These are phyloP conservation scores for Pocota personata DNA, from an alignment of 2,888 invertebrate species.

Conservation along the genomic window DNA sequence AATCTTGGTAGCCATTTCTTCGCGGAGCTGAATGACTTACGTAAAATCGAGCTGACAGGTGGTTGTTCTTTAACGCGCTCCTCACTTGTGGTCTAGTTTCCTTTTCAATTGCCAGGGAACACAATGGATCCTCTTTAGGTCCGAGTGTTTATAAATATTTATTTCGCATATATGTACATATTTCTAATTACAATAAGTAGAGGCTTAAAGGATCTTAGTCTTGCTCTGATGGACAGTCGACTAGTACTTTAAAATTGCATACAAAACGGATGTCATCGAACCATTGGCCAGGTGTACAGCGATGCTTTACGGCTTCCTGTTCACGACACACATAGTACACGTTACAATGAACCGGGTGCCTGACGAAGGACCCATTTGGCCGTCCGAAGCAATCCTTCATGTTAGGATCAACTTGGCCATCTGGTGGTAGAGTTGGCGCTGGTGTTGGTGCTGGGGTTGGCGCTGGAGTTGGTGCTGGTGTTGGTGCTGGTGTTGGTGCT, in stretches of 20 bases:
- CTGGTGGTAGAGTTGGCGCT: not conserved
- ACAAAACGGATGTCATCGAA: conserved; percentile 54
- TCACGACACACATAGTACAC: conserved; percentile 59
- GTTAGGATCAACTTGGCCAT: conserved; percentile 12
- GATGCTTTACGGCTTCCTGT: conserved; percentile 26
- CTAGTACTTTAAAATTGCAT: conserved; percentile 61
- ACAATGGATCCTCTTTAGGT: no score
- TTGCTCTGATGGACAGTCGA: conserved; percentile 43
- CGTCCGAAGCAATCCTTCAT: conserved; percentile 15
- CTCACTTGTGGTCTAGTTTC: no score
- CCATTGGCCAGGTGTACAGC: conserved; percentile 55
- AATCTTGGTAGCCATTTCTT: no score
- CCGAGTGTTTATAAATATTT: no score
- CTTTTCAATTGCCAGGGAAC: no score
- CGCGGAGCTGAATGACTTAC: no score
- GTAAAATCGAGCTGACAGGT: no score
- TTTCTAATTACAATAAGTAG: not conserved
- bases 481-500: conserved; percentile 3
- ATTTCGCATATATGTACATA: no score
- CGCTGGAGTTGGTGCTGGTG: conserved; percentile 3
- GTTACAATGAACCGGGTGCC: conserved; percentile 24
- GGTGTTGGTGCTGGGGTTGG: not conserved
- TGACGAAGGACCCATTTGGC: conserved; percentile 39
- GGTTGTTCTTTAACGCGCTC: no score
- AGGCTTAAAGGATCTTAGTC: conserved; percentile 28